Base-by-base conservation (phyloP, 2,888 invertebrate genomes). In the Steromphala cineraria region DNA sequence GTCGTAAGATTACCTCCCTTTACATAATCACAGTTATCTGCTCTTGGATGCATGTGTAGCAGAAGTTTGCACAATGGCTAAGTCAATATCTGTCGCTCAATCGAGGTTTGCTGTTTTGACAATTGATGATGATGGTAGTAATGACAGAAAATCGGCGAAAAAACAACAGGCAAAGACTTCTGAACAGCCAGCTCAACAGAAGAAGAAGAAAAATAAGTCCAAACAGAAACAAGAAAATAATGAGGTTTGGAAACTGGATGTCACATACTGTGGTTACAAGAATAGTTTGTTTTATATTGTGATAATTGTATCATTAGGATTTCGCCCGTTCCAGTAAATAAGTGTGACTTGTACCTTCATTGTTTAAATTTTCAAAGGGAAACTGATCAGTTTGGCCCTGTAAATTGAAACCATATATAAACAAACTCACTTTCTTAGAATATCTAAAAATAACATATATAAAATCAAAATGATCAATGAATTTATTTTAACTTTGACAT, bases 91-190 rank as follows among this genome's bases (percentile, higher is more conserved):
- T 81, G 86, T 88, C 55, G 76, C 82, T 19, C 83, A 87, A 53
- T 96, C 96, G 31, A 94, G 96, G 89, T 96, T 96, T 93, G 95
- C 96, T 82, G 95, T 96, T 84, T 94, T 96, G 78, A 95, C 95
- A 93, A 95, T 96, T 80, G 96, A 96, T 89, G 96, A 96, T 88
- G 96, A 96, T 86, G 96, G 96, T 85, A 94, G 93, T 83, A 93
- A 93, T 75, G 87, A 87, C 36, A 81, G 46, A 13, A 78, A 55
- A 89, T 75, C 80, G 75, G 52, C 75, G 80, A 52, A 75, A 75
- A 82, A 83, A 82, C 67, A 76, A 81, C 76, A 52, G 75, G 31
- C 74, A 53, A 31, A 62, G 78, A 55, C 85, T 53, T 75, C 85
- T 83, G 81, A 85, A 80, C 67, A 78, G 3, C 81, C 75, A 71